These are phyloP conservation scores for Lepisosteus oculatus DNA, from an alignment of 2,113 vertebrate species.

Conservation along the genomic window DNA sequence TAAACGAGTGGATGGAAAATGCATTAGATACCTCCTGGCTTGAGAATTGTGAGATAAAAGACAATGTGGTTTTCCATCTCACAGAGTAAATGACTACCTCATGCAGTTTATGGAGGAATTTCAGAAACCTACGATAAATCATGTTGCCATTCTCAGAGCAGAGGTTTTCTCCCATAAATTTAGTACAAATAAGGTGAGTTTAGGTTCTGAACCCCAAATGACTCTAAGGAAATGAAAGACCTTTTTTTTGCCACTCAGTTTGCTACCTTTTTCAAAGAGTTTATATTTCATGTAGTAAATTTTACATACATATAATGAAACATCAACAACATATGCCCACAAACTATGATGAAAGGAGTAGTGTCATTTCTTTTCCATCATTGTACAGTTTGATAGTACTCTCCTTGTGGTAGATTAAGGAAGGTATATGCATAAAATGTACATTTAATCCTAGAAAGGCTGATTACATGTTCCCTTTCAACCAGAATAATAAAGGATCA, in stretches of 20 bases:
- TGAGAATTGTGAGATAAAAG: conserved; percentile 38
- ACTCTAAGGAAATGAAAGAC: conserved; percentile 1
- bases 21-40: conserved; percentile 36
- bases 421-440: too few relatives aligned
- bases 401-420: too few relatives aligned
- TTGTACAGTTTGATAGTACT: too few relatives aligned
- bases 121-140: conserved; percentile 14
- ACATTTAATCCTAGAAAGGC: too few relatives aligned
- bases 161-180: conserved; percentile 14
- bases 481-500: too few relatives aligned
- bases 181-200: conserved; percentile 21
- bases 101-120: conserved; percentile 23
- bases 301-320: too few relatives aligned
- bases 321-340: too few relatives aligned
- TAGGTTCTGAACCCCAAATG: conserved; percentile 9
- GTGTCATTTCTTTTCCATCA: too few relatives aligned
- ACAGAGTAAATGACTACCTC: conserved; percentile 25
- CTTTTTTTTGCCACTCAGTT: background rate
- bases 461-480: too few relatives aligned
- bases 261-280: background rate
- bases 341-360: too few relatives aligned
- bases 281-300: too few relatives aligned
- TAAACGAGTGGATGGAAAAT: conserved; percentile 29
- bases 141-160: conserved; percentile 18
- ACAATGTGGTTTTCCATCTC: conserved; percentile 35